A percentile compares a stretch with the other conserved stretches of the same genome.
phyloP scores from a whole-genome alignment of 2,797 vertebrate genomes.

The Schizopygopsis pylzovi region DNA sequence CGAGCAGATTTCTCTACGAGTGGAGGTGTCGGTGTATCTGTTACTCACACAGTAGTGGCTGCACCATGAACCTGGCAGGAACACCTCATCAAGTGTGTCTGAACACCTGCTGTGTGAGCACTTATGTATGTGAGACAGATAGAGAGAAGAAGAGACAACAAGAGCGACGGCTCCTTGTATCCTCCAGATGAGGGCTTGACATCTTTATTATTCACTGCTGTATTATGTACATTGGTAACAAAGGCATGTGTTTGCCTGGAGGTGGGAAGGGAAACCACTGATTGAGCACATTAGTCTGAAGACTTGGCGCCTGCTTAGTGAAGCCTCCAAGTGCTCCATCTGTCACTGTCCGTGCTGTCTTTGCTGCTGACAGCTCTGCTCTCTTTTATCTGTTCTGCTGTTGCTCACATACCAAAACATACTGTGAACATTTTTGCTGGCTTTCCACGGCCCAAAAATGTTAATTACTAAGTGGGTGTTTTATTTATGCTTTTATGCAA shows the following conservation, averaged over 20 bases:
- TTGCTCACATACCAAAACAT: slow-evolving; percentile 53
- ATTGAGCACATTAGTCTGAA: slow-evolving; percentile 72
- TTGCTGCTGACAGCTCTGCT: slow-evolving; percentile 39
- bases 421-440: slow-evolving; percentile 43
- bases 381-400: slow-evolving; percentile 46
- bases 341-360: slow-evolving; percentile 66
- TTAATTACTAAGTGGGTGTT: slow-evolving; percentile 7
- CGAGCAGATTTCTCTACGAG: slow-evolving; percentile 12
- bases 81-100: slow-evolving; percentile 56
- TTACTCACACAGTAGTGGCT: slow-evolving; percentile 55
- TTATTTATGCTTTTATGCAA: background rate
- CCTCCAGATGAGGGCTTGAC: slow-evolving; percentile 74
- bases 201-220: slow-evolving; percentile 72
- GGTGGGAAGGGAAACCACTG: slow-evolving; percentile 64
- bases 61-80: slow-evolving; percentile 54
- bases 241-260: slow-evolving; percentile 65
- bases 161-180: slow-evolving; percentile 61
- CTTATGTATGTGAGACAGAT: slow-evolving; percentile 36
- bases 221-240: slow-evolving; percentile 69
- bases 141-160: slow-evolving; percentile 39
- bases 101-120: slow-evolving; percentile 64
- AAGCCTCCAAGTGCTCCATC: slow-evolving; percentile 75
- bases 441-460: slow-evolving; percentile 53
- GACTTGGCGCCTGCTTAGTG: slow-evolving; percentile 73
- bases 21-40: slow-evolving; percentile 50